Base-by-base conservation (phyloP, 2,888 invertebrate species). In the Tenthredo distinguenda region DNA sequence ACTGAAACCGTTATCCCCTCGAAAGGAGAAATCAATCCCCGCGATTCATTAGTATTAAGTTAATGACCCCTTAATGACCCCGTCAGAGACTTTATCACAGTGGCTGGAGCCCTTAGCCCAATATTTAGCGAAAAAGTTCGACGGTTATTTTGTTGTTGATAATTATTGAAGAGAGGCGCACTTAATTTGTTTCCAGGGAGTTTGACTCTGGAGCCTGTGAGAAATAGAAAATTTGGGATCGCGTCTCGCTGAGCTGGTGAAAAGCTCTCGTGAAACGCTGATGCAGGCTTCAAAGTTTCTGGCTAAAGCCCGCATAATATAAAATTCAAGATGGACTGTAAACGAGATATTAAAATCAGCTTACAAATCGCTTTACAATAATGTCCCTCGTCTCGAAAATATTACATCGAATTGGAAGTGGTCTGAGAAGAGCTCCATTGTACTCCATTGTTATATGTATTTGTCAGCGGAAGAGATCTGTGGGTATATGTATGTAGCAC, bases 331-430 rank as follows among this genome's bases (percentile, higher is more conserved):
- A 83, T 71, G 85, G 87, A 89, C 88, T 89, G 90, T 90, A 90
- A 90, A 90, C 90, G 89, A 87, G 90, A 90, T 90, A 91, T 91
- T 90, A 91, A 89, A 91, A 91, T 91, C 91, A 90, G 90, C 90
- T 91, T 91, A 90, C 91, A 90, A 90, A 90, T 90, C 90, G 89
- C 88, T 90, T 88, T 88, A 89, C 88, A 65, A 71, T 68, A 83
- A 83, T 68, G 65, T 83, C 68, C 47, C 68, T 83, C 68, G 31
- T 83, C 65, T 58, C 47, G 12, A 50, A 83, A 83, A 47, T 21
- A 83, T 40, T 43, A 83, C 47, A 34, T 65, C 40, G 68, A 68
- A 83, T 68, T 83, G 47, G 62, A 62, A 47, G 68, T 68, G 83
- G 83, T 71, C 47, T 50, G 83, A 83, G 3, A 50, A 68, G 47